Conservation (phyloP, 2,888 invertebrate genomes). For the Leptinotarsa rubiginosa region DNA sequence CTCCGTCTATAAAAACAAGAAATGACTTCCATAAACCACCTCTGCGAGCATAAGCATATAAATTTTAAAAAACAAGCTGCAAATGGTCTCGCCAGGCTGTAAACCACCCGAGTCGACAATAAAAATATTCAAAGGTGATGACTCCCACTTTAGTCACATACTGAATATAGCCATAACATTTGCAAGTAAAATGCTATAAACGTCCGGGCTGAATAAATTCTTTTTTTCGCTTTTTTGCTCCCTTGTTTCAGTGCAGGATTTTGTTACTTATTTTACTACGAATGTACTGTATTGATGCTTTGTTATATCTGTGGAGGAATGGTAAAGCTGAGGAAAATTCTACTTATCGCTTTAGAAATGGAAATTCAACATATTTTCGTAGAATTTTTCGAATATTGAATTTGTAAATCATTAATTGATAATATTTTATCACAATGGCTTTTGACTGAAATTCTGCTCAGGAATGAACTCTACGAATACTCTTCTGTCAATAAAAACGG, state of each 20-base stretch:
- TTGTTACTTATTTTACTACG: not conserved
- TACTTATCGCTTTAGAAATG: no score
- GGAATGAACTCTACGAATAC: no score
- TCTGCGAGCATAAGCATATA: constrained; percentile 33
- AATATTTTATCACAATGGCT: no score
- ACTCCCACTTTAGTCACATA: constrained; percentile 65
- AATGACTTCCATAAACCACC: constrained; percentile 16
- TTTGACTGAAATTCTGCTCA: no score
- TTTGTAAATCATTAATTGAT: no score
- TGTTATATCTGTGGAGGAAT: no score
- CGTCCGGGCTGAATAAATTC: constrained; percentile 63
- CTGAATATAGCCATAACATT: constrained; percentile 67
- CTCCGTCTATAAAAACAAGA: constrained; percentile 10
- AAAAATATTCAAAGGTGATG: constrained; percentile 68
- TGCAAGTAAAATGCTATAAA: constrained; percentile 69
- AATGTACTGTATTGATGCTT: not conserved
- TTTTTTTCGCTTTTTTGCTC: constrained; percentile 62
- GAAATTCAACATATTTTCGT: no score
- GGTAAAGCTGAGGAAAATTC: no score
- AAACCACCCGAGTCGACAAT: constrained; percentile 58
- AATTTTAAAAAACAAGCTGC: constrained; percentile 54
- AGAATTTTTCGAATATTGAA: no score
- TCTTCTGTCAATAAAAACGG: no score
- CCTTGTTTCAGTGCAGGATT: constrained; percentile 22
- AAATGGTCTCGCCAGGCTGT: constrained; percentile 55